Base-by-base conservation (phyloP, 2,888 invertebrate genomes). In the Lysandra coridon region DNA sequence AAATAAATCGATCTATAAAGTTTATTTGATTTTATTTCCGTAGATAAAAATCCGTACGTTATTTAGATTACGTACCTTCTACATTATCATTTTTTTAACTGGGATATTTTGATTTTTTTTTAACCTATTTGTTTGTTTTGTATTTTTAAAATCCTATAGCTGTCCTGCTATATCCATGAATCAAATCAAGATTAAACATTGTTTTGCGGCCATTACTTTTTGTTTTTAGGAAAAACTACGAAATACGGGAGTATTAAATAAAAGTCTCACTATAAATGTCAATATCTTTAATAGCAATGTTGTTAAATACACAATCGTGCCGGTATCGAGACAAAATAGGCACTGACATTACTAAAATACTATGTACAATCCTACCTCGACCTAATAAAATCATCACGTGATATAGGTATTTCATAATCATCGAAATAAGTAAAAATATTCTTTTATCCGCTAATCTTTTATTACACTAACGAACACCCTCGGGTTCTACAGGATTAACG, bases 391-490 rank as follows among this genome's bases (percentile, higher is more conserved):
- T 79, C 40, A 74, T 73, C 60, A 57, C 73, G 7, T 79, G 79
- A 74, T 79, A 60, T 60, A 74, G 6, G 73, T 74, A 40, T 60
- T 74, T 79, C 44, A 62, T 74, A 79, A 60, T 79, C 73, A 80
- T 82, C 78, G 76, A 76, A 76, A 76, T 81, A 74, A 79, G 80
- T 81, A 82, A 81, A 83, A 83, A 82, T 80, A 81, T 78, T 79
- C 23, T 80, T 80, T 80, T 80, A 82, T 82, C 80, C 78, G 73
- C 81, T 82, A 82, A 78, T 80, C 80, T 81, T 81, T 82, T 81
- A 80, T 33, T 74, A 37, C 57, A 57, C 80, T 82, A 83, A 74
- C 78, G 83, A 83, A 82, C 82, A 83, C 83, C 80, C 80, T 33
- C 78, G 81, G 81, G 81, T 53, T 73, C 73, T 78, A 76, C n/a